Conservation (phyloP, 2,888 invertebrate species). For the Teinopalpus imperialis region DNA sequence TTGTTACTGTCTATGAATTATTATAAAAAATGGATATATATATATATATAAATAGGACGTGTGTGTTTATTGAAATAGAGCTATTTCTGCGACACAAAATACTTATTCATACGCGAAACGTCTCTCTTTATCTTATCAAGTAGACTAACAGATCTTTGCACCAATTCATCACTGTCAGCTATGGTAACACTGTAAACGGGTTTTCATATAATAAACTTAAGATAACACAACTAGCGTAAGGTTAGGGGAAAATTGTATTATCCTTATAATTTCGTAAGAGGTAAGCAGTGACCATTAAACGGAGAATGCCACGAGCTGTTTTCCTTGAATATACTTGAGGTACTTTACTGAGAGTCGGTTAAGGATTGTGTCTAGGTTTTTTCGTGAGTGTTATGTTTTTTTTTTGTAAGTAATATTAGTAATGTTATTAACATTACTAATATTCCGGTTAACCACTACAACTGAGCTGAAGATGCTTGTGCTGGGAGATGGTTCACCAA, state of each 20-base stretch:
- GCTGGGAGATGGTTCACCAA: too few species aligned
- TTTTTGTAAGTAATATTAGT: too few species aligned
- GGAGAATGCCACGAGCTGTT: not conserved
- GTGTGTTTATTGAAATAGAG: not conserved
- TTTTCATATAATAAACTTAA: conserved; percentile 17
- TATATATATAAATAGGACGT: too few species aligned
- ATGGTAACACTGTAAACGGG: conserved; percentile 9
- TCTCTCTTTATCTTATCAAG: conserved; percentile 17
- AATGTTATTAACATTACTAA: too few species aligned
- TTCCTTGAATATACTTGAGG: conserved; percentile 3
- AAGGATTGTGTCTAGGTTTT: too few species aligned
- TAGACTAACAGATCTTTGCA: conserved; percentile 2
- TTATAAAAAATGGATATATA: too few species aligned
- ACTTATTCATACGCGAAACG: conserved; percentile 18
- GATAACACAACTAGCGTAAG: conserved; percentile 21
- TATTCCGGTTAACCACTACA: too few species aligned
- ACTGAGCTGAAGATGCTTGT: too few species aligned
- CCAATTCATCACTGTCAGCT: conserved; percentile 23
- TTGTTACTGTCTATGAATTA: too few species aligned
- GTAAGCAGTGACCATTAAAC: not conserved
- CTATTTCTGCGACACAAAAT: conserved; percentile 12
- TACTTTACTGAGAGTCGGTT: too few species aligned
- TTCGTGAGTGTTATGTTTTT: too few species aligned
- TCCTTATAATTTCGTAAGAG: conserved; percentile 18
- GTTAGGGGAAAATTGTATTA: conserved; percentile 23